A percentile compares a stretch with the other conserved stretches of the same genome.
Evolutionary conservation across 2,888 invertebrate species (phyloP).

Genomic region (Ferdinandea cuprea): DNA sequence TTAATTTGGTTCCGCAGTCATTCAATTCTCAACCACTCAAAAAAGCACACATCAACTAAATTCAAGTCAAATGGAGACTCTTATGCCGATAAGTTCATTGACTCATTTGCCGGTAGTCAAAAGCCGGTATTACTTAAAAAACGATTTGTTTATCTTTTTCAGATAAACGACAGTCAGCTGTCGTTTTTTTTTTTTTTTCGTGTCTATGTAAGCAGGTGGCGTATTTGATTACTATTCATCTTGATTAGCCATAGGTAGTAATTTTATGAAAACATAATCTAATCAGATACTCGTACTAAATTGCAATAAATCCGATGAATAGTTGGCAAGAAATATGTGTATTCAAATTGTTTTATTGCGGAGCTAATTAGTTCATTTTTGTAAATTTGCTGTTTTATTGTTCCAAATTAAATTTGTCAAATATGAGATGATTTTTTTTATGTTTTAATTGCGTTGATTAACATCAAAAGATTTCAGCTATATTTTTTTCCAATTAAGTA

Average conservation of each 20-base stretch:
- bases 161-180: background rate
- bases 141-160: conserved; percentile 27
- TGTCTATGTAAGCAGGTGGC: background rate
- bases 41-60: too few relatives aligned
- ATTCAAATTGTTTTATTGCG: too few relatives aligned
- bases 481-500: too few relatives aligned
- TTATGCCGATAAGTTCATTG: conserved; percentile 38
- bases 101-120: conserved; percentile 34
- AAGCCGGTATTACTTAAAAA: conserved; percentile 17
- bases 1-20: background rate
- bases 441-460: too few relatives aligned
- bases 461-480: too few relatives aligned
- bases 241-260: background rate
- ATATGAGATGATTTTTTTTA: too few relatives aligned
- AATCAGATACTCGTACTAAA: too few relatives aligned
- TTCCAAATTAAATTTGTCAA: too few relatives aligned
- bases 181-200: background rate
- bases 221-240: background rate
- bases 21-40: background rate
- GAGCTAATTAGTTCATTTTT: too few relatives aligned
- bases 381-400: too few relatives aligned
- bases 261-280: background rate
- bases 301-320: too few relatives aligned
- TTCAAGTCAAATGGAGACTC: conserved; percentile 11
- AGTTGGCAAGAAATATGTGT: too few relatives aligned